These are phyloP conservation scores for Troilus luridus DNA, from an alignment of 2,888 invertebrate genomes.

Conservation along the genomic window DNA sequence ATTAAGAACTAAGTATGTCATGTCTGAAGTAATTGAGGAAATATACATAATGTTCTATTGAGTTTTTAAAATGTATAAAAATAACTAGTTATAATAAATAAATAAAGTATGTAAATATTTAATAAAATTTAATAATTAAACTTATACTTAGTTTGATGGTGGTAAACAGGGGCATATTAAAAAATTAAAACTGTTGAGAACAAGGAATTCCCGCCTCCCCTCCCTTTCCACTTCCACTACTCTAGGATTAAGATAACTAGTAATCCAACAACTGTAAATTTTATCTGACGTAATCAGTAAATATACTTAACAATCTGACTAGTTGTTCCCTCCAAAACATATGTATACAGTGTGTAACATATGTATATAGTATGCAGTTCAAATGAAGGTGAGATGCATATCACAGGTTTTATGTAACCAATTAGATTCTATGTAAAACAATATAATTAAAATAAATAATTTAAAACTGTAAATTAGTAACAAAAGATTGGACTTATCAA, in stretches of 20 bases:
- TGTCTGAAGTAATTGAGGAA: too few species aligned
- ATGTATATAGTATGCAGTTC: too few species aligned
- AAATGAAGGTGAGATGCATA: too few species aligned
- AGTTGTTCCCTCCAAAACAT: slow-evolving; percentile 7
- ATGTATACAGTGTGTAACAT: not conserved
- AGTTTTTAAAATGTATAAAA: too few species aligned
- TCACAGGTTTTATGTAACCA: too few species aligned
- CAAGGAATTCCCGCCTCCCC: not conserved
- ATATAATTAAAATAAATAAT: too few species aligned
- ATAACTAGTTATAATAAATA: too few species aligned
- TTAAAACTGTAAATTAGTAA: too few species aligned
- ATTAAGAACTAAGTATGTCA: too few species aligned
- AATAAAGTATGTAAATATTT: not conserved
- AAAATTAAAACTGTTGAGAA: not conserved
- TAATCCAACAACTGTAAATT: slow-evolving; percentile 32
- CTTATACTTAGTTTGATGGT: not conserved
- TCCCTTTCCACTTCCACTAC: not conserved
- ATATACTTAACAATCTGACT: not conserved
- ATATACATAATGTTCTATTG: too few species aligned
- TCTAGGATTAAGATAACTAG: slow-evolving; percentile 1
- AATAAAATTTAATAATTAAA: not conserved
- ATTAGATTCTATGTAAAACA: too few species aligned
- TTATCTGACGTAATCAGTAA: slow-evolving; percentile 25
- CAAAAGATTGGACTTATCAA: too few species aligned
- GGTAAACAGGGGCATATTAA: not conserved